Percentiles rank a stretch among this genome's conserved stretches.
Conservation (phyloP, 2,888 invertebrate species). For the Sialis lutaria region DNA sequence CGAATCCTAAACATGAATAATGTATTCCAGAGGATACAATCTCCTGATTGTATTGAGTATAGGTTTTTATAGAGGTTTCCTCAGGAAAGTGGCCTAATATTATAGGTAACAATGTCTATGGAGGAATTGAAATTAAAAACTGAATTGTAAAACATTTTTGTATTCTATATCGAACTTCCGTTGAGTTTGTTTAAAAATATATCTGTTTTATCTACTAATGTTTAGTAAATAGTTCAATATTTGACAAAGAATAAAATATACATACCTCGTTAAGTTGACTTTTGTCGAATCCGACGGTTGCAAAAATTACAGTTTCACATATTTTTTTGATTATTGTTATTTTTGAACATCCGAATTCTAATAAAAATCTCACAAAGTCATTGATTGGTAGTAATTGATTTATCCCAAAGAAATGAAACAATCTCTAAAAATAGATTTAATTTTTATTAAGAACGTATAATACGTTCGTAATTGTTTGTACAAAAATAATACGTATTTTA, state of each 20-base stretch:
- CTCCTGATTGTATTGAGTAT: constrained; percentile 48
- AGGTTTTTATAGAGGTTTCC: constrained; percentile 53
- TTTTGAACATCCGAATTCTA: constrained; percentile 42
- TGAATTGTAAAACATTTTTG: too few species aligned
- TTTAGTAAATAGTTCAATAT: too few species aligned
- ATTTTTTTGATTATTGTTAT: constrained; percentile 37
- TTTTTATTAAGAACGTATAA: too few species aligned
- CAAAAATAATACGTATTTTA: too few species aligned
- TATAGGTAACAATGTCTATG: constrained; percentile 40
- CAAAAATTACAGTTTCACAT: constrained; percentile 56
- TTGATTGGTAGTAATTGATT: constrained; percentile 58
- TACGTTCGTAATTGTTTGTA: too few species aligned
- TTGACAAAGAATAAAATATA: too few species aligned
- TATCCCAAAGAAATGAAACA: constrained; percentile 44
- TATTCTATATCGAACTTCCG: too few species aligned
- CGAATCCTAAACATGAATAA: too few species aligned
- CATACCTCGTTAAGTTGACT: constrained; percentile 44
- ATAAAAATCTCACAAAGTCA: constrained; percentile 37
- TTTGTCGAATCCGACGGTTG: constrained; percentile 53
- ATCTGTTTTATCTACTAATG: too few species aligned
- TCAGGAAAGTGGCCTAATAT: constrained; percentile 55
- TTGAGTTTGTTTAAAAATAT: too few species aligned
- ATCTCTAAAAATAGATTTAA: constrained; percentile 24
- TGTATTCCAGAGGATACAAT: constrained; percentile 17
- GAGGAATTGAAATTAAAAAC: too few species aligned